phyloP scores from a whole-genome alignment of 2,888 invertebrate genomes.

The Lottia gigantea region DNA sequence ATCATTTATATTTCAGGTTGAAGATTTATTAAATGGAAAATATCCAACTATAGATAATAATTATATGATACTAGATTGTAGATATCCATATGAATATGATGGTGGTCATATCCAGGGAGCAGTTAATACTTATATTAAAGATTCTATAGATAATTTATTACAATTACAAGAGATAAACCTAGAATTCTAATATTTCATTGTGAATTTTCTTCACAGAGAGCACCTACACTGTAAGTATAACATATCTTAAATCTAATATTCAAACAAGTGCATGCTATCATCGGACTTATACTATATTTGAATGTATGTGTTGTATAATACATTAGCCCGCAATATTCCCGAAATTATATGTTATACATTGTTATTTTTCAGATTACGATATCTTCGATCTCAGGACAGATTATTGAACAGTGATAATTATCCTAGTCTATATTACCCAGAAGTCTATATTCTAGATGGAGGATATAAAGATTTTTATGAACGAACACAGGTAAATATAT shows the following conservation, averaged over 20 bases:
- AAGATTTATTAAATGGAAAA: constrained; percentile 77
- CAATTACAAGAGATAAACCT: constrained; percentile 67
- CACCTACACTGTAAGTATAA: constrained; percentile 86
- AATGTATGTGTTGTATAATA: no score
- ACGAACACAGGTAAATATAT: constrained; percentile 67
- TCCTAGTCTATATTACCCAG: constrained; percentile 71
- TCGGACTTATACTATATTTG: no score
- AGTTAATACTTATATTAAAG: constrained; percentile 83
- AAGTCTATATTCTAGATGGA: no score
- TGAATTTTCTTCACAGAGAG: constrained; percentile 96
- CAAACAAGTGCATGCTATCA: no score
- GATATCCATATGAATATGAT: constrained; percentile 93
- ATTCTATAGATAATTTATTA: constrained; percentile 72
- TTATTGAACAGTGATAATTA: constrained; percentile 81
- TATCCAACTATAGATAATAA: constrained; percentile 76
- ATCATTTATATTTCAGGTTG: constrained; percentile 33
- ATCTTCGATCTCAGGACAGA: constrained; percentile 84
- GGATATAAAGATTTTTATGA: constrained; percentile 50
- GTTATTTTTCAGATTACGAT: constrained; percentile 78
- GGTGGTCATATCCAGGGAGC: constrained; percentile 92
- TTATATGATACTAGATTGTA: constrained; percentile 87
- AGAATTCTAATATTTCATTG: constrained; percentile 94
- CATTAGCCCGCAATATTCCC: no score
- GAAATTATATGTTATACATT: neutral
- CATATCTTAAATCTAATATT: no score